Percentiles rank a stretch among this genome's conserved stretches.
Conservation (phyloP, 2,888 invertebrate genomes). For the Heliconius ethilla region DNA sequence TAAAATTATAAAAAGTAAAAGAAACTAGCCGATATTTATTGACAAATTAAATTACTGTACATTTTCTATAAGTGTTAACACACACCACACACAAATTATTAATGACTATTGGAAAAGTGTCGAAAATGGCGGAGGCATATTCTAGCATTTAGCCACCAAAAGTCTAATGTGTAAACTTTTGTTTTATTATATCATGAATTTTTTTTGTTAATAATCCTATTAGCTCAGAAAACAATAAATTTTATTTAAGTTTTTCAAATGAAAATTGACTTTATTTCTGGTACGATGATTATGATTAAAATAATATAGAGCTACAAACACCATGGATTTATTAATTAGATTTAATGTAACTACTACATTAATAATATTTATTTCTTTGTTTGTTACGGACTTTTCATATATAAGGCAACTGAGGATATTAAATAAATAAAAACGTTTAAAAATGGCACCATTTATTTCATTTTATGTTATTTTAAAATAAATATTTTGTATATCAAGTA, state of each 20-base stretch:
- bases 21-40: too few relatives aligned
- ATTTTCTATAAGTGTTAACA: not conserved
- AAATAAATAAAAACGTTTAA: slow-evolving; percentile 50
- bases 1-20: too few relatives aligned
- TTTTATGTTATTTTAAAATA: slow-evolving; percentile 54
- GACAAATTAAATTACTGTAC: not conserved
- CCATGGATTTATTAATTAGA: not conserved
- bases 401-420: slow-evolving; percentile 33
- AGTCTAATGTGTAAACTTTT: not conserved
- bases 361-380: too few relatives aligned
- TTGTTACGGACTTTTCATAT: not conserved
- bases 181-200: not conserved
- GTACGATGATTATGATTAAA: not conserved
- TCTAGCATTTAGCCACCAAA: not conserved
- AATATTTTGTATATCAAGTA: slow-evolving; percentile 53
- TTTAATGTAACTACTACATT: too few relatives aligned
- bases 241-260: not conserved
- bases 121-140: not conserved
- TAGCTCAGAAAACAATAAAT: not conserved
- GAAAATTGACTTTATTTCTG: not conserved
- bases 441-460: slow-evolving; percentile 77
- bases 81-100: too few relatives aligned
- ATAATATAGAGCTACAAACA: not conserved
- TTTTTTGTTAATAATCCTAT: not conserved
- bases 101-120: not conserved